phyloP scores from a whole-genome alignment of 2,797 vertebrate genomes.

The Betta splendens region DNA sequence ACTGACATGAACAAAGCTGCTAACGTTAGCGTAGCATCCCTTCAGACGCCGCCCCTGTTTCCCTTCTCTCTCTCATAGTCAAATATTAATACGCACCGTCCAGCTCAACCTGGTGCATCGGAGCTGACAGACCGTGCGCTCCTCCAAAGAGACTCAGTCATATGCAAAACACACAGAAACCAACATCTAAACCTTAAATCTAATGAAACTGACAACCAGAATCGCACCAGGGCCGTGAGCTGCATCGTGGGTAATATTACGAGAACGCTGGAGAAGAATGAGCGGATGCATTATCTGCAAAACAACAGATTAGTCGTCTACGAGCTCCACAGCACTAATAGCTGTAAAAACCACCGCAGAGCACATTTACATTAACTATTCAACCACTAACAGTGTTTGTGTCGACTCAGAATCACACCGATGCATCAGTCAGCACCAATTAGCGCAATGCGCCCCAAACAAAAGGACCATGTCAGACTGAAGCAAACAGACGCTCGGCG shows the following conservation, averaged over 20 bases:
- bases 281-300: too few species aligned
- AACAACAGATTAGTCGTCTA: not conserved
- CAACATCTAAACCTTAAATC: too few species aligned
- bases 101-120: slow-evolving; percentile 7
- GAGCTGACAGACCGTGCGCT: too few species aligned
- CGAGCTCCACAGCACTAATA: not conserved
- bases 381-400: not conserved
- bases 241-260: not conserved
- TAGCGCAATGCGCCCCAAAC: not conserved
- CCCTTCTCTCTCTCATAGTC: too few species aligned
- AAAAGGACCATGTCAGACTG: not conserved
- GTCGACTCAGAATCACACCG: not conserved
- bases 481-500: not conserved
- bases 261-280: not conserved
- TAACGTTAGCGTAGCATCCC: slow-evolving; percentile 48
- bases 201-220: too few species aligned
- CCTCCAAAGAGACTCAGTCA: too few species aligned
- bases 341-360: not conserved
- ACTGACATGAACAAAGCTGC: slow-evolving; percentile 58
- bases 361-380: not conserved
- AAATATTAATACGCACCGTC: slow-evolving; percentile 41
- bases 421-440: not conserved
- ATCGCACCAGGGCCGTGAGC: too few species aligned
- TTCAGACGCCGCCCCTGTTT: too few species aligned
- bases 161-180: too few species aligned